Conservation (phyloP, 2,113 vertebrate species). For the Gymnocephalus cernua region DNA sequence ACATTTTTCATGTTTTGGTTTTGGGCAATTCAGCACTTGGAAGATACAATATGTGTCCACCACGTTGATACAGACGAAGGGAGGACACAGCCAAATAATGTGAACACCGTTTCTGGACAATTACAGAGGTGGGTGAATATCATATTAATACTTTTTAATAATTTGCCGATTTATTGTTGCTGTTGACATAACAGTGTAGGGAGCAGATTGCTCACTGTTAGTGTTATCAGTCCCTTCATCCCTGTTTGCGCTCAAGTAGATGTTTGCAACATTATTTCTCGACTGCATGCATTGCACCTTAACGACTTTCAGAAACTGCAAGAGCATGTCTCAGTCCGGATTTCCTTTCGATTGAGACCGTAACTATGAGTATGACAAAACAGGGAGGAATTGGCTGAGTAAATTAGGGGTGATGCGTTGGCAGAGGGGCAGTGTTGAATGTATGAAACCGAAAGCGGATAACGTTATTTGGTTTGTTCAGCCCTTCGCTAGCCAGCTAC, state of each 20-base stretch:
- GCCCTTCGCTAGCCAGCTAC: background rate
- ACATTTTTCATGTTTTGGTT: conserved; percentile 41
- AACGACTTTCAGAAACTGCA: conserved; percentile 13
- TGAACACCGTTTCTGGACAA: conserved; percentile 79
- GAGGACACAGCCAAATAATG: conserved; percentile 81
- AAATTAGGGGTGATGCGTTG: conserved; percentile 14
- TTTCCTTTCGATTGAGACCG: conserved; percentile 28
- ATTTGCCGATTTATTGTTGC: background rate
- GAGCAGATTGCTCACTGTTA: background rate
- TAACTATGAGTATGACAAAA: conserved; percentile 48
- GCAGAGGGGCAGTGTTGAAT: conserved; percentile 52
- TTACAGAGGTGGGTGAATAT: conserved; percentile 76
- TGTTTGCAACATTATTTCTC: conserved; percentile 15
- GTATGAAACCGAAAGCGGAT: conserved; percentile 51
- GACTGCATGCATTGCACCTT: conserved; percentile 22
- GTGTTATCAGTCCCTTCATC: background rate
- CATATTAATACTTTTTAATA: background rate
- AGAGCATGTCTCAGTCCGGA: conserved; percentile 6
- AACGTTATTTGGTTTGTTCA: conserved; percentile 37
- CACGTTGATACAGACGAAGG: conserved; percentile 76
- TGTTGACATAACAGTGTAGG: background rate
- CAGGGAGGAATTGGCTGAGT: conserved; percentile 7
- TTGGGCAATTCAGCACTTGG: conserved; percentile 74
- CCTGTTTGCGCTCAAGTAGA: conserved; percentile 26
- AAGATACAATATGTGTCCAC: conserved; percentile 71